Base-by-base conservation (phyloP, 2,113 vertebrate genomes). In the Peromyscus maniculatus region DNA sequence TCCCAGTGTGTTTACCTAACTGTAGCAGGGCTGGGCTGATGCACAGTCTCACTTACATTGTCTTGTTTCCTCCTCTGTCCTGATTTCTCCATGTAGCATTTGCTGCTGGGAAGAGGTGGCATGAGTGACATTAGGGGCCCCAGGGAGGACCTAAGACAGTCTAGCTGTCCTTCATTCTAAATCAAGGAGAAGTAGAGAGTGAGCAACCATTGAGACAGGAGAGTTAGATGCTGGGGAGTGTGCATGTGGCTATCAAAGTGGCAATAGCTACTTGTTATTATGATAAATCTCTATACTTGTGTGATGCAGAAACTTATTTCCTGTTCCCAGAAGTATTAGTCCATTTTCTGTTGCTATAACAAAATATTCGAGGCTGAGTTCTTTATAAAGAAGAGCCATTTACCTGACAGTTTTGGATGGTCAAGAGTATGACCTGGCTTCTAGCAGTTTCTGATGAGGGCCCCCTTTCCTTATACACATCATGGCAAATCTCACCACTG, bases 241-340 rank as follows among this genome's bases (percentile, higher is more conserved):
- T 31, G 0, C 59, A 3, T 0, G 15, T 28, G 19, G 1, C 16
- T 49, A 33, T 59, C 39, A 46, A 91, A 71, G 67, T 79, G 24
- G 82, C 22, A 89, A 91, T 79, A 90, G 92, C 84, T 46, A 52
- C 28, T 84, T 87, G 96, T 84, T 90, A 28, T 62, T 5, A n/a
- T 3, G 59, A 21, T 98, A 96, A 98, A 91, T 92, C 96, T 97
- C 96, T 89, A 91, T 92, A 98, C 97, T 95, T 91, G 36, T 28
- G 91, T 91, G 96, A 82, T 55, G 64, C 74, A 26, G n/a, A 80
- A 69, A 91, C 66, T 87, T 97, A 84, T 96, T 84, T 95, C 89
- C 82, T 98, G 91, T 90, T 97, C 87, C 93, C 8, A 75, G 28
- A 9, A 62, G 19, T 21, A 57, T 28, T 36, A 7, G 78, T 83